A percentile compares a stretch with the other conserved stretches of the same genome.
phyloP scores from a whole-genome alignment of 2,888 invertebrate species.

The Lithophane ornitopus region DNA sequence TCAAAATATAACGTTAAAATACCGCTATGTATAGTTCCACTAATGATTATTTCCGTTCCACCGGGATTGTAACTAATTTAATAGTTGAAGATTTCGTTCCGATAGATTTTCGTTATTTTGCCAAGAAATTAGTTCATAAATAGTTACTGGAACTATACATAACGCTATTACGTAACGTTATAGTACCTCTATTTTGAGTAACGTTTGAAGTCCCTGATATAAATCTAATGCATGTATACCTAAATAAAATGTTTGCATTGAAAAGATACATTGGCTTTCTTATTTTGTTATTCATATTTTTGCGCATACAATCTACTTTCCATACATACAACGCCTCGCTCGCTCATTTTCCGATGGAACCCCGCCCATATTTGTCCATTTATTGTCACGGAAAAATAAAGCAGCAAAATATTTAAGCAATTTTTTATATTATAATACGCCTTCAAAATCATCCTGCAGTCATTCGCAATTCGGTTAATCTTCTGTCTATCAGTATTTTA shows the following conservation, averaged over 20 bases:
- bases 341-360: slow-evolving; percentile 5
- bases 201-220: too few species aligned
- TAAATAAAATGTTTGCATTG: neutral
- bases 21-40: too few species aligned
- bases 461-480: slow-evolving; percentile 27
- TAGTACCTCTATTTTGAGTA: too few species aligned
- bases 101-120: too few species aligned
- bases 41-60: too few species aligned
- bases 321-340: neutral
- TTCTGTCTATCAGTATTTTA: slow-evolving; percentile 21
- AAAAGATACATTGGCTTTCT: neutral
- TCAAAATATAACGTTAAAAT: too few species aligned
- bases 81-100: too few species aligned
- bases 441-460: neutral
- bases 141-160: too few species aligned
- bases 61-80: too few species aligned
- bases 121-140: too few species aligned
- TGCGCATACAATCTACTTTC: neutral
- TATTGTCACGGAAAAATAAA: slow-evolving; percentile 31
- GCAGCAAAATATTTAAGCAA: slow-evolving; percentile 29
- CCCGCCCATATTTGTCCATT: slow-evolving; percentile 16
- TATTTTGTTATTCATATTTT: neutral
- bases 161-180: too few species aligned
- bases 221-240: neutral
- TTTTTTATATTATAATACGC: slow-evolving; percentile 11